These are phyloP conservation scores for Anoplopoma fimbria DNA, from an alignment of 2,113 vertebrate genomes.

Conservation along the genomic window DNA sequence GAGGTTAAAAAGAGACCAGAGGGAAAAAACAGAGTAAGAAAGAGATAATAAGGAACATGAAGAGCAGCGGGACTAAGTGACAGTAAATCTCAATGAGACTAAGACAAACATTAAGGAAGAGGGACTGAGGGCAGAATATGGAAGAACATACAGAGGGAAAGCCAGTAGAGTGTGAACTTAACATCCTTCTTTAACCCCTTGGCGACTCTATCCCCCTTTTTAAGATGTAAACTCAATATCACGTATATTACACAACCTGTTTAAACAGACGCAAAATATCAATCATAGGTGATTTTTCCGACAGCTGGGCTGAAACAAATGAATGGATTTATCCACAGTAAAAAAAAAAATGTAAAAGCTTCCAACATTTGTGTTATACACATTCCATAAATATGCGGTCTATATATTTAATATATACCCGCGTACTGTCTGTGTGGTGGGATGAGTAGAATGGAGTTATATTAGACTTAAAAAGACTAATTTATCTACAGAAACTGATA, in stretches of 20 bases:
- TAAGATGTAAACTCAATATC: neutral
- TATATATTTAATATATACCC: neutral
- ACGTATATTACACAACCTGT: neutral
- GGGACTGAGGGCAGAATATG: constrained; percentile 34
- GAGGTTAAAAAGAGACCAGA: constrained; percentile 60
- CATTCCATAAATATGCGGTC: neutral
- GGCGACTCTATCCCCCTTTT: neutral
- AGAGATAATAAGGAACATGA: constrained; percentile 79
- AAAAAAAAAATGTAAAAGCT: neutral
- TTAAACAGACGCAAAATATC: neutral
- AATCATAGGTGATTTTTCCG: neutral
- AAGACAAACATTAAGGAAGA: constrained; percentile 63
- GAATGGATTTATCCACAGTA: neutral
- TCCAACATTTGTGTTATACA: neutral
- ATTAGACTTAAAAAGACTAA: neutral
- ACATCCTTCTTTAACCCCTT: neutral
- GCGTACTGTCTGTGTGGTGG: neutral
- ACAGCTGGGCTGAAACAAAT: neutral
- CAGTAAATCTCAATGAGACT: constrained; percentile 55
- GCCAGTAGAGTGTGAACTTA: constrained; percentile 9
- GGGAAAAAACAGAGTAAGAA: constrained; percentile 79
- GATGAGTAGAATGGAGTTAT: neutral
- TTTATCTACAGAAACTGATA: neutral
- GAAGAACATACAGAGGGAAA: constrained; percentile 17
- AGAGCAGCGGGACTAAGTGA: constrained; percentile 52